A percentile compares a stretch with the other conserved stretches of the same genome.
Evolutionary conservation across 1,140 invertebrate genomes (phyloP).

Genomic region (Anthonomus grandis): DNA sequence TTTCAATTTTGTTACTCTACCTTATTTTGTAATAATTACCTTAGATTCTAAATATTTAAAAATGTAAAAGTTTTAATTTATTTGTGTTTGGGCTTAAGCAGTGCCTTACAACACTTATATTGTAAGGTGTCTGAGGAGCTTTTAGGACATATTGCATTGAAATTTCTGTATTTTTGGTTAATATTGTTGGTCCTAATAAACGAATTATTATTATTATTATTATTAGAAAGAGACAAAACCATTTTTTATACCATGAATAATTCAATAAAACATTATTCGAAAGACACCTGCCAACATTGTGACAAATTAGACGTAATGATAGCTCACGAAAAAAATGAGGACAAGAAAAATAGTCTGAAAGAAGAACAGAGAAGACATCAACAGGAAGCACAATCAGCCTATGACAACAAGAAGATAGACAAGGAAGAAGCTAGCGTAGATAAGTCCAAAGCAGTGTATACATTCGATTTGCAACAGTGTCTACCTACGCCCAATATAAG

Average conservation of each 20-base stretch:
- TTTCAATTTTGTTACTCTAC: too few relatives aligned
- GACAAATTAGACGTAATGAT: not conserved
- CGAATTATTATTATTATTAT: too few relatives aligned
- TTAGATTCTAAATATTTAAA: too few relatives aligned
- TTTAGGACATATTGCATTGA: too few relatives aligned
- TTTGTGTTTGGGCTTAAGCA: too few relatives aligned
- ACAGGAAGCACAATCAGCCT: not conserved
- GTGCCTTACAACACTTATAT: too few relatives aligned
- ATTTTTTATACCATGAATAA: not conserved
- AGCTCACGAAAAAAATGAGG: not conserved
- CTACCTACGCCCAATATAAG: not conserved
- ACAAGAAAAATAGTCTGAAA: not conserved
- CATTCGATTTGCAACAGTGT: slow-evolving; percentile 1
- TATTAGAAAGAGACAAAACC: too few relatives aligned
- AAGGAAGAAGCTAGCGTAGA: not conserved
- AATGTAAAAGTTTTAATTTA: too few relatives aligned
- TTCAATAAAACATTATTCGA: not conserved
- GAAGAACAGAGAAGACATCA: not conserved
- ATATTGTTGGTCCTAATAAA: too few relatives aligned
- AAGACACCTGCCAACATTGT: slow-evolving; percentile 1
- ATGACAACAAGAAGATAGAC: not conserved
- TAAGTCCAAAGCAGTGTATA: not conserved
- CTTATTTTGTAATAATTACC: too few relatives aligned
- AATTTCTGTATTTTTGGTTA: too few relatives aligned
- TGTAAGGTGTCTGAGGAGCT: too few relatives aligned